Percentiles rank a stretch among this genome's conserved stretches.
Evolutionary conservation across 92 coral and sea anemone genomes (phyloP).

Genomic region (Zoanthus sociatus): DNA sequence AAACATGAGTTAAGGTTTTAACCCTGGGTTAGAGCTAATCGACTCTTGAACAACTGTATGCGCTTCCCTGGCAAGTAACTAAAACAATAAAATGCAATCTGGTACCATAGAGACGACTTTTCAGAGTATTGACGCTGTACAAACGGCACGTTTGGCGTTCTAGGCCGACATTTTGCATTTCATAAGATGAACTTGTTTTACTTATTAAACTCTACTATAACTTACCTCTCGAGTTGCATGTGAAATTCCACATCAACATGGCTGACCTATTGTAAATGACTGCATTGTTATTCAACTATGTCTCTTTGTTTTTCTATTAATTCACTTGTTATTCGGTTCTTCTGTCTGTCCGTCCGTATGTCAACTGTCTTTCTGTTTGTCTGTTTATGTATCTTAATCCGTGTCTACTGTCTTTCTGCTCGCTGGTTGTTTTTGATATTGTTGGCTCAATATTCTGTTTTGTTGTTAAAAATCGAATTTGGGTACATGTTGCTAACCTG

Average conservation of each 20-base stretch:
- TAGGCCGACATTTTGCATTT: background rate
- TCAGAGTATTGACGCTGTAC: too few species aligned
- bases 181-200: background rate
- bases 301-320: background rate
- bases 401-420: too few species aligned
- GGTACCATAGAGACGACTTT: too few species aligned
- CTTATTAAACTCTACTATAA: background rate
- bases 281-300: background rate
- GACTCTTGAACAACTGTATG: too few species aligned
- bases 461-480: too few species aligned
- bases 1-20: too few species aligned
- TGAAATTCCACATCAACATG: constrained; percentile 33
- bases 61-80: too few species aligned
- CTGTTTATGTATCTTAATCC: background rate
- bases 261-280: constrained; percentile 5
- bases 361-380: background rate
- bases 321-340: background rate
- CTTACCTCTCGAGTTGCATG: constrained; percentile 25
- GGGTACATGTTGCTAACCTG: too few species aligned
- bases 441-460: too few species aligned
- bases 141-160: background rate
- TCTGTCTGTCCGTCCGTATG: background rate
- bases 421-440: too few species aligned
- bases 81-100: too few species aligned
- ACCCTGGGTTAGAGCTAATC: too few species aligned